Conservation (phyloP, 2,888 invertebrate genomes). For the Schizotus pectinicornis region DNA sequence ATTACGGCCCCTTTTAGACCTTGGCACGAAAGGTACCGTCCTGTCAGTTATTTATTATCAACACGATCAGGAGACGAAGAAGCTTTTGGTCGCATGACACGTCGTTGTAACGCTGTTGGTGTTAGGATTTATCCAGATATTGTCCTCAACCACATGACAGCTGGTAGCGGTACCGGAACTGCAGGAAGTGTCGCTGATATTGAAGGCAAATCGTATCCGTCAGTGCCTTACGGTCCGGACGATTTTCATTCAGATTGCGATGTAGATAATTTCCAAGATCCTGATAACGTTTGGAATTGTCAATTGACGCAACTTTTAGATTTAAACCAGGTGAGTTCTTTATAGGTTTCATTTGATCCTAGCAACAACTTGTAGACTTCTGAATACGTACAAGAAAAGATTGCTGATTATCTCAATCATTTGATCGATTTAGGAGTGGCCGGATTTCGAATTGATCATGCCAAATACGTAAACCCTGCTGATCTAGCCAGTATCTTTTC, state of each 20-base stretch:
- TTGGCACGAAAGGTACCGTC: constrained; percentile 92
- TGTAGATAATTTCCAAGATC: constrained; percentile 71
- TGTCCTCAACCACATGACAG: constrained; percentile 80
- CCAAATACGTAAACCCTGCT: constrained; percentile 63
- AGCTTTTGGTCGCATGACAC: constrained; percentile 78
- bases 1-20: constrained; percentile 63
- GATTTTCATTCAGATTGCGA: constrained; percentile 75
- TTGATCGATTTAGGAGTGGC: constrained; percentile 63
- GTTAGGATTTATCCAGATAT: constrained; percentile 79
- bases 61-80: constrained; percentile 80
- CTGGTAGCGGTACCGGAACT: constrained; percentile 62
- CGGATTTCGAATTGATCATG: constrained; percentile 63
- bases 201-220: constrained; percentile 56
- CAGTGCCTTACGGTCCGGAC: constrained; percentile 68
- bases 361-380: constrained; percentile 56
- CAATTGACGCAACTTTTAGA: constrained; percentile 59
- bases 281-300: constrained; percentile 64
- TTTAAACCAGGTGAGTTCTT: constrained; percentile 40
- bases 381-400: constrained; percentile 59
- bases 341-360: background rate
- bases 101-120: constrained; percentile 79
- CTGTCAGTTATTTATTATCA: constrained; percentile 76
- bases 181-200: constrained; percentile 65
- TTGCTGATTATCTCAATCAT: constrained; percentile 61
- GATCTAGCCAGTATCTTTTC: constrained; percentile 63